Evolutionary conservation across 2,888 invertebrate species (phyloP).

Genomic region (Quadriops clusia): DNA sequence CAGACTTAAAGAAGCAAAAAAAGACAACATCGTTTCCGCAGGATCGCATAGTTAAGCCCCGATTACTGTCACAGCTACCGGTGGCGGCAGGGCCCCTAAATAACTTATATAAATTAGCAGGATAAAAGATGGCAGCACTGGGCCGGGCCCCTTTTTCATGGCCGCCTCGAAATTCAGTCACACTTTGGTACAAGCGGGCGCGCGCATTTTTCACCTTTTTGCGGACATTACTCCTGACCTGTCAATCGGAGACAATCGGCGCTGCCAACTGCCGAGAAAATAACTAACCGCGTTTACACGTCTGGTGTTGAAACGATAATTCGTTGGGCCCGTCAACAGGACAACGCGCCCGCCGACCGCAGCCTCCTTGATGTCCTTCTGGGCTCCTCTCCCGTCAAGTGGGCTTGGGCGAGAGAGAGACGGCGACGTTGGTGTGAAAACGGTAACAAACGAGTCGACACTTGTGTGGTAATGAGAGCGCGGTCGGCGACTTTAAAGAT

Average conservation of each 20-base stretch:
- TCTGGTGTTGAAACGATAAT: constrained; percentile 34
- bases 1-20: too few relatives aligned
- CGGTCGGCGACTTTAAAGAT: constrained; percentile 18
- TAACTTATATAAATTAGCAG: too few relatives aligned
- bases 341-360: constrained; percentile 13
- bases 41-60: too few relatives aligned
- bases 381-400: constrained; percentile 4
- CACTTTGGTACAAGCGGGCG: constrained; percentile 4
- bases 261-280: constrained; percentile 31
- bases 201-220: constrained; percentile 22
- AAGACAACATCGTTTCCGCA: too few relatives aligned
- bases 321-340: constrained; percentile 26
- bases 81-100: too few relatives aligned
- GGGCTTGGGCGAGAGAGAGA: constrained; percentile 5
- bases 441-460: constrained; percentile 19
- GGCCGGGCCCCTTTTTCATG: too few relatives aligned
- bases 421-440: constrained; percentile 11
- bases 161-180: too few relatives aligned
- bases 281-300: constrained; percentile 38
- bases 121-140: too few relatives aligned
- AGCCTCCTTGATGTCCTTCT: constrained; percentile 5
- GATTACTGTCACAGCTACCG: too few relatives aligned
- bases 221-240: constrained; percentile 25
- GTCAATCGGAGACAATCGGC: constrained; percentile 31
- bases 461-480: constrained; percentile 22